Percentiles rank a stretch among this genome's conserved stretches.
phyloP scores from a whole-genome alignment of 2,797 vertebrate species.

The Mycteria americana region DNA sequence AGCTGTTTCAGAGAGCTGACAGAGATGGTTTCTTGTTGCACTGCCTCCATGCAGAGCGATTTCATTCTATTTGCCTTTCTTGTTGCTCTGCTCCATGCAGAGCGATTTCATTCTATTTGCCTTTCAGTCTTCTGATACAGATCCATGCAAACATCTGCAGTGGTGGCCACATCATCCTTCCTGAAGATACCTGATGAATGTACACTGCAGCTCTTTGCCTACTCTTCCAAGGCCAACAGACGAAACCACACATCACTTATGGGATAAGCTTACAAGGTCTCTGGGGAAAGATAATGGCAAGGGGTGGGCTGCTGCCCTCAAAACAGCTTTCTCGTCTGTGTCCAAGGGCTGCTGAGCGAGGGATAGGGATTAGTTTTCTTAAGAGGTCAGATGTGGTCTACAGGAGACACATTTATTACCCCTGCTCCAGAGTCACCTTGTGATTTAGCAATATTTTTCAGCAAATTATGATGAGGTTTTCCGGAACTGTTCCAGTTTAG shows the following conservation, averaged over 20 bases:
- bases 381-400: not conserved
- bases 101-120: not conserved
- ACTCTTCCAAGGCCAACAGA: not conserved
- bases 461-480: not conserved
- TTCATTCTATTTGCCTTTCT: not conserved
- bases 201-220: not conserved
- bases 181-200: not conserved
- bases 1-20: not conserved
- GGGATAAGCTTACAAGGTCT: not conserved
- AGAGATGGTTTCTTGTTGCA: not conserved
- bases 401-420: not conserved
- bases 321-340: not conserved
- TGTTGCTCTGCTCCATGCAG: too few relatives aligned
- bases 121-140: not conserved
- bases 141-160: not conserved
- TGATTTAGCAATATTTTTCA: not conserved
- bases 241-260: not conserved
- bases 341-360: not conserved
- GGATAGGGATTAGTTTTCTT: not conserved
- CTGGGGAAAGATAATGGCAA: not conserved
- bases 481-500: not conserved
- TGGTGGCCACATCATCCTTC: not conserved
- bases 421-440: not conserved
- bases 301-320: not conserved
- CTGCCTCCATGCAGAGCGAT: accelerated